A percentile compares a stretch with the other conserved stretches of the same genome.
Evolutionary conservation across 2,888 invertebrate genomes (phyloP).

Genomic region (Caenorhabditis sp.): DNA sequence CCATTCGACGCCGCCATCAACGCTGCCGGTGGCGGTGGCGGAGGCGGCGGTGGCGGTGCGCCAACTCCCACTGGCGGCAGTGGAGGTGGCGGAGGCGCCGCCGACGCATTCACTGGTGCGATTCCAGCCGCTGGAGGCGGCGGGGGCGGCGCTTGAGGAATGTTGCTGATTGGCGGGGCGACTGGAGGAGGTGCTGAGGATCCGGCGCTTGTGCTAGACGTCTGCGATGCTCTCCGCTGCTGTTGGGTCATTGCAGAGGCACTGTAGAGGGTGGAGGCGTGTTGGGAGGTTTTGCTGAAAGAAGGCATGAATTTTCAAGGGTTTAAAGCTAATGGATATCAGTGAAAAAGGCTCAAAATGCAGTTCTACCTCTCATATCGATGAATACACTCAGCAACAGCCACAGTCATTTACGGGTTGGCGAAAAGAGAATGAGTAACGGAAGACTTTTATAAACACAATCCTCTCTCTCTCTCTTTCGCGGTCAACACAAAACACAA

Average conservation of each 20-base stretch:
- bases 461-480: not conserved
- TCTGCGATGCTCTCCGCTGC: conserved; percentile 69
- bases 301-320: too few species aligned
- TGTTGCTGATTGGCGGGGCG: conserved; percentile 53
- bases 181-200: conserved; percentile 62
- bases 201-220: conserved; percentile 55
- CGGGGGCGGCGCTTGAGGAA: conserved; percentile 64
- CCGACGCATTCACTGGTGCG: conserved; percentile 42
- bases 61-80: conserved; percentile 56
- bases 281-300: conserved; percentile 66
- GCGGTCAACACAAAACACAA: conserved; percentile 5
- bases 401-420: conserved; percentile 22
- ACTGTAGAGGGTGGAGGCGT: conserved; percentile 24
- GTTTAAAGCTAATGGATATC: not conserved
- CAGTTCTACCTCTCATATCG: conserved; percentile 20
- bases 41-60: conserved; percentile 49
- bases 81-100: conserved; percentile 67
- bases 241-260: conserved; percentile 54
- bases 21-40: conserved; percentile 26
- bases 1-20: not conserved
- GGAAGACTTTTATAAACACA: conserved; percentile 2
- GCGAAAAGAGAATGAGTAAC: not conserved
- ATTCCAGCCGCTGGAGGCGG: conserved; percentile 44
- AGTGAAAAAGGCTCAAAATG: not conserved
- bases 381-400: conserved; percentile 16